Base-by-base conservation (phyloP, 2,888 invertebrate species). In the Caenorhabditis sp. region DNA sequence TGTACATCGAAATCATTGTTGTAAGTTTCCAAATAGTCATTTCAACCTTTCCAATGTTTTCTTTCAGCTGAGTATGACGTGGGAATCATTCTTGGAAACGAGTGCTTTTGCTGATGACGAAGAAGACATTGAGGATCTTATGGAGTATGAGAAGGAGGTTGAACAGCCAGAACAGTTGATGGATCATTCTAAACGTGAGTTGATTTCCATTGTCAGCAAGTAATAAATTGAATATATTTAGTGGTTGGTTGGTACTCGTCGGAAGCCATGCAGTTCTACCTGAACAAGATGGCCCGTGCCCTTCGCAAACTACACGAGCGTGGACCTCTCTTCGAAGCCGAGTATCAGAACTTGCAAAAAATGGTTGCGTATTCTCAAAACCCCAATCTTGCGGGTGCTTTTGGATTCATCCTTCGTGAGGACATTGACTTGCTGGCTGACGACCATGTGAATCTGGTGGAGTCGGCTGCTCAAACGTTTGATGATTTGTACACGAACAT, bases 281-380 rank as follows among this genome's bases (percentile, higher is more conserved):
- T 70, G 44, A 79, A 73, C 44, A 80, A 70, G 14, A 47, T 83
- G 74, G 8, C 63, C 16, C 68, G 83, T 8, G 79, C 74, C n/a
- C 35, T 83, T 16, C 69, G 79, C 1, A 83, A 79, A 41, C 64
- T 79, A 12, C 56, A 68, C 0, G 83, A 79, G 2, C 35, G 79
- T 19, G 16, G 47, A 2, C 14, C 56, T 10, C 7, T 74, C 1
- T 79, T 74, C 35, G 63, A 79, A 14, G 56, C 56, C 24, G 82
- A 82, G 19, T 61, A 61, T n/a, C 16, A 44, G 3, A 49, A 77
- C n/a, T 54, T 82, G 69, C 38, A 14, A 1, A 16, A 31, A 14
- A 79, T 82, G 59, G 49, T 73, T 7, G 8, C 6, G 0, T 61
- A 35, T 35, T 44, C 73, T 0, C 82, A 79, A 16, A 82, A 44